Evolutionary conservation across 2,888 invertebrate genomes (phyloP), one percentile per base, ranked within the genome.

Genomic region (Tenthredo notha): DNA sequence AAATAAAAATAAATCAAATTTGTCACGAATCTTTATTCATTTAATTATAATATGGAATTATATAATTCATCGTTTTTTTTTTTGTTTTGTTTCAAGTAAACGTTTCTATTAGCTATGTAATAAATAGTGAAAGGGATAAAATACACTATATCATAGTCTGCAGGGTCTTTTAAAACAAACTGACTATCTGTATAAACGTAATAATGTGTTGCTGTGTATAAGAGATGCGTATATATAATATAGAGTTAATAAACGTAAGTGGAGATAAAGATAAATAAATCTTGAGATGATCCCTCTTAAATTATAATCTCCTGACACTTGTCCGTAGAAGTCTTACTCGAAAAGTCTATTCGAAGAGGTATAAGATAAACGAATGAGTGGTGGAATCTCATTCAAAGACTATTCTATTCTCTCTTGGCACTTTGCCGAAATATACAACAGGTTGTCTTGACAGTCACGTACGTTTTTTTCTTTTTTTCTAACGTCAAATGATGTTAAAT

Each of bases 371-470:
- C n/a, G 40, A 40, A 72, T 21, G 37, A 33, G n/a, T 21, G 15
- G 40, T n/a, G 1, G 10, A 40, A 21, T 72, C 37, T 33, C 10
- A 58, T 25, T 9, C n/a, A 21, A 9, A 9, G 25, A 18, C 54
- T 21, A n/a, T 58, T 58, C 58, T 21, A 21, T 61, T 61, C 25
- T 61, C 3, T 54, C 54, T 58, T 78, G 78, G 78, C 54, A 78
- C 58, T 58, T 58, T 78, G 54, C 78, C 78, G n/a, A 58, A 78
- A 29, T 9, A 61, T 18, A 78, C 78, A 78, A 78, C 78, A 78
- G 78, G 78, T 78, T 78, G 78, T 29, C 37, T 37, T 21, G 75
- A 61, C 54, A 54, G 54, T 47, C 70, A 37, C 37, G 70, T n/a
- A 37, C 33, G 70, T 37, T 67, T 40, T 37, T 4, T 33, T 33